Conservation (phyloP, 2,888 invertebrate species). For the Sesia apiformis region DNA sequence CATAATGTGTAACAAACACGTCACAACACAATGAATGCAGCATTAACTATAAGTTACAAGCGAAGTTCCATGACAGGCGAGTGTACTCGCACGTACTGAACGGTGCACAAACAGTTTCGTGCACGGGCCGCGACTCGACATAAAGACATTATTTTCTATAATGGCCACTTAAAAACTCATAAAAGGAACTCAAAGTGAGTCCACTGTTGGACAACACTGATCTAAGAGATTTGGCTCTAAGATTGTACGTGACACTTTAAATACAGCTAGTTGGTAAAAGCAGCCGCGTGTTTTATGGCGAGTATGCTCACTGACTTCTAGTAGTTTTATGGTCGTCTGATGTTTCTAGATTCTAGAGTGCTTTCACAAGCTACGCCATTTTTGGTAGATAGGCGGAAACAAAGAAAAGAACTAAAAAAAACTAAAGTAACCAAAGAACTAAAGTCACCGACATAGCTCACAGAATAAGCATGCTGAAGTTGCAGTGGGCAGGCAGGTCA, state of each 20-base stretch:
- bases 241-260: conserved; percentile 1
- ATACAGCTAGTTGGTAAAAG: not conserved
- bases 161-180: conserved; percentile 67
- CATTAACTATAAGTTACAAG: too few relatives aligned
- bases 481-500: too few relatives aligned
- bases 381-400: too few relatives aligned
- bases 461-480: too few relatives aligned
- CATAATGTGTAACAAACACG: too few relatives aligned
- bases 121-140: conserved; percentile 27
- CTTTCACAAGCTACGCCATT: not conserved
- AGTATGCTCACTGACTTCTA: not conserved
- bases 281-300: not conserved
- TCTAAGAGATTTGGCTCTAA: conserved; percentile 17
- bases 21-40: too few relatives aligned
- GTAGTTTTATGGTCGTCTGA: not conserved
- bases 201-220: conserved; percentile 18
- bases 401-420: too few relatives aligned
- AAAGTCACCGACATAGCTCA: too few relatives aligned
- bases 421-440: too few relatives aligned
- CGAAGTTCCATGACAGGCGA: too few relatives aligned
- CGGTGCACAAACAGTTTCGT: conserved; percentile 25
- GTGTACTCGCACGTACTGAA: conserved; percentile 11
- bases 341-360: not conserved
- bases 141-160: conserved; percentile 55
- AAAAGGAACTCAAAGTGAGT: conserved; percentile 48